Base-by-base conservation (phyloP, 2,113 vertebrate species). In the Ciconia stormi region DNA sequence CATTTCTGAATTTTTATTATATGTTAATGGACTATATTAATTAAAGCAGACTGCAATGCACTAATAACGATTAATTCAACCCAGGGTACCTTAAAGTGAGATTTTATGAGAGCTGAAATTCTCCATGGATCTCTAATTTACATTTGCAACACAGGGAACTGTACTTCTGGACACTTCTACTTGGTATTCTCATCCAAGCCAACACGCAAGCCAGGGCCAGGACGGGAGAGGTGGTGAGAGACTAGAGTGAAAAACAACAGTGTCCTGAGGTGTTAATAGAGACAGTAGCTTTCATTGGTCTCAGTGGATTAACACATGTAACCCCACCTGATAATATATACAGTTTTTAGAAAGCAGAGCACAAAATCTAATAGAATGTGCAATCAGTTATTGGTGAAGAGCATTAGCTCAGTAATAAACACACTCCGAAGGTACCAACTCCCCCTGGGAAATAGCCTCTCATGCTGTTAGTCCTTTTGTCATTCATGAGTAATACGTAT, bases 1-100 rank as follows among this genome's bases (percentile, higher is more conserved):
- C 15, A 16, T 95, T 83, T 90, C 50, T 92, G 74, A 90, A 74
- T 95, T 96, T 88, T 91, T 87, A 95, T 91, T 95, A 25, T 90
- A 93, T 90, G 90, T 40, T 89, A 93, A 96, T 86, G 22, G 59
- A 49, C 44, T 88, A n/a, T 80, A 95, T 92, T 93, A 97, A 97
- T 97, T 97, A 96, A 96, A 97, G 58, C 78, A 93, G 90, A 90
- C n/a, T 78, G 59, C 67, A 93, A 81, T 83, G 46, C n/a, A 78
- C 67, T 95, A 96, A 95, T 94, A 96, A 66, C 1, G 0, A 97
- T 94, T 96, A 92, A 96, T 93, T 97, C 76, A 95, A 85, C 42
- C 47, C 26, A 79, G 53, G 55, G 53, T 87, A n/a, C 46, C 70
- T 94, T 95, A 81, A 96, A 90, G 74, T 87, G 87, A 93, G 55